A percentile compares a stretch with the other conserved stretches of the same genome.
phyloP scores from a whole-genome alignment of 1,140 invertebrate species.

The Agrypnia vestita region DNA sequence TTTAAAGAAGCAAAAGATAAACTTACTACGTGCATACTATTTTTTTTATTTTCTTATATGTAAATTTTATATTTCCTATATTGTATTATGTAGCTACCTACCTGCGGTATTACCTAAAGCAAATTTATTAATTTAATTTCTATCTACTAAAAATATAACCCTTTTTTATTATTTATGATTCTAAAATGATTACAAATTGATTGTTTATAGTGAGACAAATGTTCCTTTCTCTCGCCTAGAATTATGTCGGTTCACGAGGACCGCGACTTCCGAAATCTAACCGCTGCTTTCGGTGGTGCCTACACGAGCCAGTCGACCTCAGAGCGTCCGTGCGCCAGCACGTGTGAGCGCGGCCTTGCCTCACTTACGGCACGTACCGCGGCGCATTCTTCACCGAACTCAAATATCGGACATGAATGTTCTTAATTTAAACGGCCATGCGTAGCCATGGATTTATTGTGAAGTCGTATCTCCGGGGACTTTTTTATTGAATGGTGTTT shows the following conservation, averaged over 20 bases:
- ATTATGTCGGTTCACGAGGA: neutral
- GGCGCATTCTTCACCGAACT: neutral
- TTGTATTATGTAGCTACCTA: too few species aligned
- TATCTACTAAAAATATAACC: neutral
- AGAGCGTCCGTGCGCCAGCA: constrained; percentile 16
- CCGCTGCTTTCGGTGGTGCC: constrained; percentile 25
- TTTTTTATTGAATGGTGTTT: constrained; percentile 14
- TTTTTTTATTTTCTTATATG: too few species aligned
- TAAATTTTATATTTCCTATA: too few species aligned
- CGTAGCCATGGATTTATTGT: constrained; percentile 19
- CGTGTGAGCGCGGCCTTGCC: constrained; percentile 31
- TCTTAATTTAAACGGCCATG: constrained; percentile 7
- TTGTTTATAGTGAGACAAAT: neutral
- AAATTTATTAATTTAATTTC: neutral
- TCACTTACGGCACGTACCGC: neutral
- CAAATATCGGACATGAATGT: constrained; percentile 15
- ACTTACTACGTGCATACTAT: too few species aligned
- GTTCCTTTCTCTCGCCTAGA: neutral
- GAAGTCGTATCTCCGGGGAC: neutral
- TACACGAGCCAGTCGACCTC: constrained; percentile 39
- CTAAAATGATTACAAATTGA: neutral
- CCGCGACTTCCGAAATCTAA: constrained; percentile 24
- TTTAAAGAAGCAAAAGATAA: too few species aligned
- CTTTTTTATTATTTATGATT: neutral
- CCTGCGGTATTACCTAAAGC: too few species aligned